Conservation (phyloP, 1,140 invertebrate species). For the Drosophila miranda region DNA sequence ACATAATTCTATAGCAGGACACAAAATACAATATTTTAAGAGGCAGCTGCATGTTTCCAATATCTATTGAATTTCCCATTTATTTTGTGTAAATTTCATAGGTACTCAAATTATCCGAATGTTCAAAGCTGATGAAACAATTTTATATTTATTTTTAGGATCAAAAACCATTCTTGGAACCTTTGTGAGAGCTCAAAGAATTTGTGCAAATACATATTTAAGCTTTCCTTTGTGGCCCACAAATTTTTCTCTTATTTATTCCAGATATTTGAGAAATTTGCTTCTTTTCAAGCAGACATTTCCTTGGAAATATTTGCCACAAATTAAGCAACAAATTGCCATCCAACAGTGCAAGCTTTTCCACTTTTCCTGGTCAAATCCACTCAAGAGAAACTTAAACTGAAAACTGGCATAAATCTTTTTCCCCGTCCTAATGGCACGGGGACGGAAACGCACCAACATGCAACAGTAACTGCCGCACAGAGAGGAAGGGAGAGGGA, state of each 20-base stretch:
- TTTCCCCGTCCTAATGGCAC: slow-evolving; percentile 8
- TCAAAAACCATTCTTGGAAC: background rate
- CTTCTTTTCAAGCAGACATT: no score
- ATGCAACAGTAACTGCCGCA: no score
- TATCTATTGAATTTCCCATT: background rate
- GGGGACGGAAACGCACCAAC: no score
- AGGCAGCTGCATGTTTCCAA: background rate
- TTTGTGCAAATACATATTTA: no score
- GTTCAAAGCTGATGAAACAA: no score
- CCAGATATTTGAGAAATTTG: no score
- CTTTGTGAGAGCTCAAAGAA: background rate
- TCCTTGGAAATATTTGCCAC: background rate
- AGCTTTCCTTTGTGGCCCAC: no score
- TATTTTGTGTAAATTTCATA: background rate
- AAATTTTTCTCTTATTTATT: no score
- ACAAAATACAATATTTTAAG: background rate
- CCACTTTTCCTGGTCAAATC: slow-evolving; percentile 44
- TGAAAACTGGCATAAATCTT: slow-evolving; percentile 41
- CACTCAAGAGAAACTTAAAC: slow-evolving; percentile 41
- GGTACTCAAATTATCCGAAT: no score
- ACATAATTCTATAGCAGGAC: slow-evolving; percentile 6
- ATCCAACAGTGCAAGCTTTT: slow-evolving; percentile 21
- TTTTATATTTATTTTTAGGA: no score
- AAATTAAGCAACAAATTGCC: slow-evolving; percentile 11
- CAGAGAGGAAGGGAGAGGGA: no score